Evolutionary conservation across 2,888 invertebrate species (phyloP).

Genomic region (Eilema sororculum): DNA sequence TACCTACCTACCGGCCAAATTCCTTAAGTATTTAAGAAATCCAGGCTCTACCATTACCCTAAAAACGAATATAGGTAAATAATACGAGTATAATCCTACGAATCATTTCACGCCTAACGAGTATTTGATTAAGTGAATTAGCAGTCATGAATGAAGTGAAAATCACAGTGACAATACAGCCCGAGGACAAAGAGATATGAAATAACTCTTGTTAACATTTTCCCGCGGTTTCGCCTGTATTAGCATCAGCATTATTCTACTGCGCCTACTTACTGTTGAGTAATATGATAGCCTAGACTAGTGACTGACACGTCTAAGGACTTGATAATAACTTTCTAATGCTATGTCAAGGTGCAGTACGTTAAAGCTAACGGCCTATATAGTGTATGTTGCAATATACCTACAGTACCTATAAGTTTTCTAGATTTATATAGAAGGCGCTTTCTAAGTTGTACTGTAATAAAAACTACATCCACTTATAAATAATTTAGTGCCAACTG

Average conservation of each 20-base stretch:
- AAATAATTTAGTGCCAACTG: neutral
- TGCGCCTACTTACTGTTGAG: neutral
- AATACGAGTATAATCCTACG: no score
- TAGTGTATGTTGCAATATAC: conserved; percentile 1
- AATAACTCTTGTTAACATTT: conserved; percentile 22
- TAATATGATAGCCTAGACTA: neutral
- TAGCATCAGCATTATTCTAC: neutral
- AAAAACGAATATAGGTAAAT: neutral
- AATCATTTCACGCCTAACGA: conserved; percentile 38
- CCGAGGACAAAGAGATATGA: conserved; percentile 30
- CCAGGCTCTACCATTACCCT: neutral
- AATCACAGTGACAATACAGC: conserved; percentile 30
- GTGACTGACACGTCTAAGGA: neutral
- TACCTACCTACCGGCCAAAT: no score
- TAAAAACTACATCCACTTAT: neutral
- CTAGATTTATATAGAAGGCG: neutral
- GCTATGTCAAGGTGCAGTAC: neutral
- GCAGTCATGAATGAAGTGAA: conserved; percentile 27
- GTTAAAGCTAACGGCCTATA: neutral
- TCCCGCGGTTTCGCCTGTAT: conserved; percentile 21
- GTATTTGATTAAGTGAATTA: conserved; percentile 46
- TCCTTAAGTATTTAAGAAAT: neutral
- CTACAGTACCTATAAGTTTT: neutral
- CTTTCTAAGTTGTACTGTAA: neutral
- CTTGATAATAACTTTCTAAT: neutral